A percentile compares a stretch with the other conserved stretches of the same genome.
Evolutionary conservation across 2,888 invertebrate genomes (phyloP).

Genomic region (Oxystoma pomonae): DNA sequence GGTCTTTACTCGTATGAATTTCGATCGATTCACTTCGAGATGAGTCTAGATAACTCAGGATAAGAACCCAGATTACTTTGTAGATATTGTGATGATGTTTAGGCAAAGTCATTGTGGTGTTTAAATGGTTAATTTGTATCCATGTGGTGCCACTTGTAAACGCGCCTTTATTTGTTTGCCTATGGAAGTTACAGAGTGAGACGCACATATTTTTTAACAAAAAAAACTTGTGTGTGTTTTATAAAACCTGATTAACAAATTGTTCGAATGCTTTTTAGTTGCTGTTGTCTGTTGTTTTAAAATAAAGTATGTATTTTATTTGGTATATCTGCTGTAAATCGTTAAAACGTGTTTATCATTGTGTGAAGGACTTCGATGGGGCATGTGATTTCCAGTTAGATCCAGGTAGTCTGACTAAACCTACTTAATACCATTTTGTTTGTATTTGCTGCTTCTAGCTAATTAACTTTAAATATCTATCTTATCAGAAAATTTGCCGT

Average conservation of each 20-base stretch:
- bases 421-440: not conserved
- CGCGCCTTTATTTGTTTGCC: slow-evolving; percentile 16
- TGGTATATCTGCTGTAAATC: too few relatives aligned
- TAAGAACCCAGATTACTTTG: slow-evolving; percentile 7
- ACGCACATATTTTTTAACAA: slow-evolving; percentile 3
- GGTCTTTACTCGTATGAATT: not conserved
- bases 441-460: not conserved
- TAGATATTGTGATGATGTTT: slow-evolving; percentile 7
- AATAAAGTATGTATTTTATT: too few relatives aligned
- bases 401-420: not conserved
- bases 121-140: slow-evolving; percentile 4
- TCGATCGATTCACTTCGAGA: not conserved
- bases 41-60: slow-evolving; percentile 2
- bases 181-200: slow-evolving; percentile 14
- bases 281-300: too few relatives aligned
- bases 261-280: too few relatives aligned
- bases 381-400: not conserved
- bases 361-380: too few relatives aligned
- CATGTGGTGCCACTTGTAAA: slow-evolving; percentile 6
- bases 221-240: too few relatives aligned
- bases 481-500: too few relatives aligned
- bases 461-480: too few relatives aligned
- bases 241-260: too few relatives aligned
- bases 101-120: slow-evolving; percentile 16
- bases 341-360: too few relatives aligned